Evolutionary conservation across 2,888 invertebrate species (phyloP).

Genomic region (Caradrina kadenii): DNA sequence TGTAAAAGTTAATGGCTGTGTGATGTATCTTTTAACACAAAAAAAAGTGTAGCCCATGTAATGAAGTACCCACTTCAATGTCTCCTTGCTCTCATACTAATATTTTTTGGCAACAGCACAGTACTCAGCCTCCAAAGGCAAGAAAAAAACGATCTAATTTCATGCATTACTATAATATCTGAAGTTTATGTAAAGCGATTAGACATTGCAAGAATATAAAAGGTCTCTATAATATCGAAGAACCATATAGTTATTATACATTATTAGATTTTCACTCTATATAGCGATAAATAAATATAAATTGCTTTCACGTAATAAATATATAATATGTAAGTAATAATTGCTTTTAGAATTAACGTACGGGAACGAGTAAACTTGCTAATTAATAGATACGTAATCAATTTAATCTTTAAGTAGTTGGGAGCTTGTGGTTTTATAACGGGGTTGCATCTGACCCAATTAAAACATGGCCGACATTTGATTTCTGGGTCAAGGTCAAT

Average conservation of each 20-base stretch:
- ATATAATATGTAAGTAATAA: conserved; percentile 14
- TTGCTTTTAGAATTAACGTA: conserved; percentile 23
- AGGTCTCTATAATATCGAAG: conserved; percentile 11
- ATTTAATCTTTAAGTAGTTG: conserved; percentile 21
- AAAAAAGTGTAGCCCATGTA: not conserved
- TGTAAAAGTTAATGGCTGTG: too few relatives aligned
- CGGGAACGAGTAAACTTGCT: conserved; percentile 23
- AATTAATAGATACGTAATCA: conserved; percentile 39
- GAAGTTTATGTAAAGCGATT: conserved; percentile 25
- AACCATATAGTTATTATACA: conserved; percentile 36
- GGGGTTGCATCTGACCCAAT: conserved; percentile 27
- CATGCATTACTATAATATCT: conserved; percentile 33
- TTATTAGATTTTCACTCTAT: conserved; percentile 38
- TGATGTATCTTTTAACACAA: too few relatives aligned
- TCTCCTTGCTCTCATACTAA: not conserved
- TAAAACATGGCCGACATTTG: conserved; percentile 3
- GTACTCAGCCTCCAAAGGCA: not conserved
- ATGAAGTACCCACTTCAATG: not conserved
- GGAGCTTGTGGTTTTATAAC: conserved; percentile 19
- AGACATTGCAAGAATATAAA: conserved; percentile 15
- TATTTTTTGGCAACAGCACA: conserved; percentile 9
- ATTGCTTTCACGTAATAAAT: conserved; percentile 10
- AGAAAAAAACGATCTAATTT: conserved; percentile 13
- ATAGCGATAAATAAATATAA: conserved; percentile 35
- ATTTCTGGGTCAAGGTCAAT: conserved; percentile 42